These are phyloP conservation scores for Salpingus planirostris DNA, from an alignment of 2,888 invertebrate genomes.

Conservation along the genomic window DNA sequence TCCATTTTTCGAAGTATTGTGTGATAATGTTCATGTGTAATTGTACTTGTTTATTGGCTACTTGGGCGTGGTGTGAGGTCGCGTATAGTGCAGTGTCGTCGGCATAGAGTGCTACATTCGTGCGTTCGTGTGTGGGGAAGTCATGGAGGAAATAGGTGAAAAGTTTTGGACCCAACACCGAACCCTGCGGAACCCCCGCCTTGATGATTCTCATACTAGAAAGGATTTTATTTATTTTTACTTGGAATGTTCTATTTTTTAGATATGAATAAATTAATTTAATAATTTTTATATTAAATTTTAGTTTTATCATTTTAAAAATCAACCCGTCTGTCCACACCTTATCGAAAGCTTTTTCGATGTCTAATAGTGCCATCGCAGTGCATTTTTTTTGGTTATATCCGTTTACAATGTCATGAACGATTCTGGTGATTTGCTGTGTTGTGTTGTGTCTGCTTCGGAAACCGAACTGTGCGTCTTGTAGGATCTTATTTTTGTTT, in stretches of 20 bases:
- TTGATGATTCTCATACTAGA: slow-evolving; percentile 15
- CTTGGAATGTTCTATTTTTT: slow-evolving; percentile 15
- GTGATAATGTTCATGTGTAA: not conserved
- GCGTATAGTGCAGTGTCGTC: slow-evolving; percentile 4
- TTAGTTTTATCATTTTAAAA: slow-evolving; percentile 21
- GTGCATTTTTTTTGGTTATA: slow-evolving; percentile 23
- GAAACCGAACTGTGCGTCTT: slow-evolving; percentile 4
- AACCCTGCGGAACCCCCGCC: slow-evolving; percentile 19
- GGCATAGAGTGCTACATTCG: slow-evolving; percentile 2
- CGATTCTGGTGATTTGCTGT: slow-evolving; percentile 24
- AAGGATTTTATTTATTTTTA: slow-evolving; percentile 12
- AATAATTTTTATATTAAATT: slow-evolving; percentile 17
- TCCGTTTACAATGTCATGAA: slow-evolving; percentile 18
- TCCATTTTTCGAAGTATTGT: slow-evolving; percentile 5
- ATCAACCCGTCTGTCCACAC: slow-evolving; percentile 28
- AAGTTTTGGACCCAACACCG: slow-evolving; percentile 5
- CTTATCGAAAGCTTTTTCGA: slow-evolving; percentile 32
- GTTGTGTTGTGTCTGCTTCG: slow-evolving; percentile 20
- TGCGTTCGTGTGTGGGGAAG: not conserved
- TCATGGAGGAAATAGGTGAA: slow-evolving; percentile 3
- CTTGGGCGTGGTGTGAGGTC: slow-evolving; percentile 1
- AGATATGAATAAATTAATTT: slow-evolving; percentile 21
- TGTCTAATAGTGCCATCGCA: slow-evolving; percentile 26
- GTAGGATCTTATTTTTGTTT: slow-evolving; percentile 1
- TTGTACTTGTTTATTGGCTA: slow-evolving; percentile 2